These are phyloP conservation scores for Panthera tigris DNA, from an alignment of 2,113 vertebrate species.

Conservation along the genomic window DNA sequence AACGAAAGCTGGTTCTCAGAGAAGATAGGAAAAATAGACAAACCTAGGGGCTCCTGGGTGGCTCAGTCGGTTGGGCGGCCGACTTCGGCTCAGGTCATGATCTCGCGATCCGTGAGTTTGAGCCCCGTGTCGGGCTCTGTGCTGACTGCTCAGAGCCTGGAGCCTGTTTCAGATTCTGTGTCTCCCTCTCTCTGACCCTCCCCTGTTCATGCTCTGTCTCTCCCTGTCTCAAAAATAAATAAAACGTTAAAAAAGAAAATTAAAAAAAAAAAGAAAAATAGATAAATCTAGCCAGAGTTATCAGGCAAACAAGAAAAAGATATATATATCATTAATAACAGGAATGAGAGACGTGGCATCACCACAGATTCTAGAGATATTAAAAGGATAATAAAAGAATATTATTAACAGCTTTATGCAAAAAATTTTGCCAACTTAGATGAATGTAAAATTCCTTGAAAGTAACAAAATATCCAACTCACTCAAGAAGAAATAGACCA, in stretches of 20 bases:
- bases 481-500: not conserved
- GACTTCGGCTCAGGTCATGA: too few species aligned
- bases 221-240: too few species aligned
- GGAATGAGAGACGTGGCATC: not conserved
- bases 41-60: not conserved
- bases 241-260: too few species aligned
- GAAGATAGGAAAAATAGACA: not conserved
- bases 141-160: too few species aligned
- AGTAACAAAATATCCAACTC: conserved; percentile 21
- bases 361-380: not conserved
- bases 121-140: too few species aligned
- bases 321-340: not conserved
- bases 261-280: conserved; percentile 32
- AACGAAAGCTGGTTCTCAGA: not conserved
- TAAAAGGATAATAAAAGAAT: not conserved
- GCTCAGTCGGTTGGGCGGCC: too few species aligned
- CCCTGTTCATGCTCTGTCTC: too few species aligned
- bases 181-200: too few species aligned
- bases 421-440: not conserved
- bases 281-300: not conserved
- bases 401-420: not conserved
- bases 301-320: not conserved
- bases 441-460: not conserved
- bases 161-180: too few species aligned
- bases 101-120: too few species aligned